Percentiles rank a stretch among this genome's conserved stretches.
Evolutionary conservation across 2,113 vertebrate genomes (phyloP).

Genomic region (Lophochroa leadbeateri): DNA sequence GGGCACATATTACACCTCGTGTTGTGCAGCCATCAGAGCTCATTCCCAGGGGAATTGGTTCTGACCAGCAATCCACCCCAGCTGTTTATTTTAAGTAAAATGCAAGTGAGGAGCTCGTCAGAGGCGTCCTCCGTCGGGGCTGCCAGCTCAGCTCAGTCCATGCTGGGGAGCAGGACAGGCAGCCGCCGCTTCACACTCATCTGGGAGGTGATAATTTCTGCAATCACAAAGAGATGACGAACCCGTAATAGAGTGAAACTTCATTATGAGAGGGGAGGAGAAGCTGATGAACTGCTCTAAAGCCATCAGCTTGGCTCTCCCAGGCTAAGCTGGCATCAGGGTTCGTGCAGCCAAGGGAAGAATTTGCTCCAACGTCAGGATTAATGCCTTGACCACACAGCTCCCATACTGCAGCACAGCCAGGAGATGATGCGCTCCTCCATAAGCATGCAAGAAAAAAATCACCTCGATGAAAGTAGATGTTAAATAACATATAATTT

Average conservation of each 20-base stretch:
- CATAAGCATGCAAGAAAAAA: accelerated
- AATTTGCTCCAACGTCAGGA: not conserved
- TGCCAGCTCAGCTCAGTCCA: not conserved
- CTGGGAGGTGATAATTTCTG: constrained; percentile 35
- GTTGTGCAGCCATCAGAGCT: not conserved
- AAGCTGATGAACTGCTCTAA: not conserved
- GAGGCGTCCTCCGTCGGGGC: accelerated
- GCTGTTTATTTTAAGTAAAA: not conserved
- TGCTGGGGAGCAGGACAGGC: not conserved
- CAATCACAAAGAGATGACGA: not conserved
- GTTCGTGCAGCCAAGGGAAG: not conserved
- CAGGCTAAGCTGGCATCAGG: not conserved
- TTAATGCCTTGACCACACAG: not conserved
- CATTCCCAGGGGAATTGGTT: not conserved
- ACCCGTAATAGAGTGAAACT: not conserved
- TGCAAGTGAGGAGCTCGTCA: not conserved
- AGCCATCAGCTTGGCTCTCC: not conserved
- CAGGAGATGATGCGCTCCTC: not conserved
- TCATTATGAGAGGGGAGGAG: not conserved
- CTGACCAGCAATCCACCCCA: accelerated
- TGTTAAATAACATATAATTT: not conserved
- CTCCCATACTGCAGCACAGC: not conserved
- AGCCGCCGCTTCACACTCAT: not conserved
- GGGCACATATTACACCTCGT: accelerated
- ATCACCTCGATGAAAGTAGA: not conserved